These are phyloP conservation scores for Ascaphus truei DNA, from an alignment of 2,113 vertebrate genomes.

Conservation along the genomic window DNA sequence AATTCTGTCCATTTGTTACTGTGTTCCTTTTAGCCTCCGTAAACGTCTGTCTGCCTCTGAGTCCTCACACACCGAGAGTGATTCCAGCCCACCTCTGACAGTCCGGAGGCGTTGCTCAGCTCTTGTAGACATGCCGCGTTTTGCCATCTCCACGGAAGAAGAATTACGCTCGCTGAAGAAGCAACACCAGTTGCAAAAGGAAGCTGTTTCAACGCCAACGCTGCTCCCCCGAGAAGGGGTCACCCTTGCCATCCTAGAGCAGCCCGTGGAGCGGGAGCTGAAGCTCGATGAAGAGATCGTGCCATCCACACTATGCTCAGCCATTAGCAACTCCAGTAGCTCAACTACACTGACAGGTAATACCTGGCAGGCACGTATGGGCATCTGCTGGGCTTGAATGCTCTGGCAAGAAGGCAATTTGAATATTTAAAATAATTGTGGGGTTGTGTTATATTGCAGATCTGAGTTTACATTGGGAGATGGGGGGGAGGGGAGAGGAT, in stretches of 20 bases:
- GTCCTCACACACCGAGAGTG: slow-evolving; percentile 95
- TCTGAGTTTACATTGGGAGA: too few relatives aligned
- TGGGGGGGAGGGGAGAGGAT: too few relatives aligned
- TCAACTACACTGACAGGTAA: slow-evolving; percentile 60
- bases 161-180: slow-evolving; percentile 58
- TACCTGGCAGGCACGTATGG: too few relatives aligned
- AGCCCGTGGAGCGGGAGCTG: slow-evolving; percentile 74
- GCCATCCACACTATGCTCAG: slow-evolving; percentile 58
- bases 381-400: too few relatives aligned
- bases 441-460: too few relatives aligned
- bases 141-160: slow-evolving; percentile 82
- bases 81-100: slow-evolving; percentile 89
- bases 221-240: slow-evolving; percentile 63
- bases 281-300: slow-evolving; percentile 68
- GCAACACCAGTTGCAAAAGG: slow-evolving; percentile 53
- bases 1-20: background rate
- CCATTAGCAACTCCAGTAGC: slow-evolving; percentile 56
- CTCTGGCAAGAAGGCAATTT: too few relatives aligned
- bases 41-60: slow-evolving; percentile 92
- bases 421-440: too few relatives aligned
- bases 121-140: slow-evolving; percentile 84
- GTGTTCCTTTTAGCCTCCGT: slow-evolving; percentile 65
- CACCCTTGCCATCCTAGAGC: slow-evolving; percentile 71
- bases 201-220: slow-evolving; percentile 55
- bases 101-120: slow-evolving; percentile 86